Evolutionary conservation across 2,888 invertebrate species (phyloP), one percentile per base, ranked within the genome.

Genomic region (Nebria brevicollis): DNA sequence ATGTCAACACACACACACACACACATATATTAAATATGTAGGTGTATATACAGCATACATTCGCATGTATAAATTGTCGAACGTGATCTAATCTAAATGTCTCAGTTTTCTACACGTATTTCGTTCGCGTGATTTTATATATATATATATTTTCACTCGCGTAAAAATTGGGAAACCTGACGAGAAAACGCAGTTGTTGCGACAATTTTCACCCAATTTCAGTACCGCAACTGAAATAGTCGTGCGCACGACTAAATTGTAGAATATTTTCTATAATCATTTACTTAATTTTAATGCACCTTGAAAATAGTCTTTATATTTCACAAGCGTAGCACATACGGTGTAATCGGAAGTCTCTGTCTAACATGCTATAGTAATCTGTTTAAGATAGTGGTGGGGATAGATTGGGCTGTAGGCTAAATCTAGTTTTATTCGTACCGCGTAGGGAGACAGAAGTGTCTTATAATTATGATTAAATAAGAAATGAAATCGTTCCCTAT

Each of bases 21-120:
- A 43, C 20, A 20, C 34, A 5, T 2, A 34, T 34, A 34, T 34
- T 34, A 34, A 4, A 5, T 34, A 34, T 34, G 34, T 34, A 34
- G 34, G 34, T 34, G 34, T 54, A 3, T 54, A 7, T 7, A 54
- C 20, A 2, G 13, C 54, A 7, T 54, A 54, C 54, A 54, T 1
- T 11, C 54, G 13, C 54, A 54, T 8, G 13, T 54, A 54, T 8
- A 54, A 79, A 75, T 79, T 79, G 74, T 75, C 79, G 79, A 79
- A 79, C 79, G 79, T 79, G 79, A 79, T 79, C 74, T 79, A 79
- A 79, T 79, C 79, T 79, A 79, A 79, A 79, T 79, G 79, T 79
- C 79, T 75, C 73, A 79, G 79, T 79, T 79, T 79, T 26, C 75
- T 34, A 66, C 74, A 66, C 54, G 25, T 73, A 70, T 20, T 70